Evolutionary conservation across 2,888 invertebrate genomes (phyloP), one percentile per base, ranked within the genome.

Genomic region (Miltochrista miniata): DNA sequence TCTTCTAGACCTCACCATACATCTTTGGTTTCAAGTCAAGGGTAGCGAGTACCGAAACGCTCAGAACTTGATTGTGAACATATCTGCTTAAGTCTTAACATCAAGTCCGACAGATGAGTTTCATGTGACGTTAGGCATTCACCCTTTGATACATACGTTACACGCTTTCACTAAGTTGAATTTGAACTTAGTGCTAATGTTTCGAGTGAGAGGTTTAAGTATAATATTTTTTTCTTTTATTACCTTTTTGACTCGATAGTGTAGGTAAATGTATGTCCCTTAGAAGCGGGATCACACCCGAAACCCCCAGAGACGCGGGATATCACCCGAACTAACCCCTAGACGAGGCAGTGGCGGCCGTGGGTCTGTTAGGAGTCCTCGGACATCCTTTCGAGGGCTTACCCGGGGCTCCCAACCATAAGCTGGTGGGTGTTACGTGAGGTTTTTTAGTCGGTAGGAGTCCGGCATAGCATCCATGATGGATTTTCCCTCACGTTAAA

Each of bases 221-320:
- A 86, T 84, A 90, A 93, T 24, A 24, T 24, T 93, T 93, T 93
- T 93, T 93, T 93, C 93, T 93, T 93, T 93, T 86, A 90, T 84
- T 82, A 81, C 82, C 73, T 68, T 67, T 82, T 74, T 69, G 67
- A n/a, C n/a, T n/a, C n/a, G n/a, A n/a, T n/a, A n/a, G n/a, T n/a
- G n/a, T n/a, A n/a, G n/a, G n/a, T n/a, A n/a, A n/a, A n/a, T n/a
- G n/a, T n/a, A n/a, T n/a, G n/a, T n/a, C n/a, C n/a, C n/a, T n/a
- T n/a, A n/a, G n/a, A n/a, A n/a, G n/a, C n/a, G n/a, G n/a, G n/a
- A n/a, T n/a, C n/a, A n/a, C n/a, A n/a, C n/a, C n/a, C n/a, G n/a
- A n/a, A n/a, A n/a, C n/a, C n/a, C n/a, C n/a, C n/a, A n/a, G n/a
- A n/a, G n/a, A n/a, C n/a, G n/a, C n/a, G n/a, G n/a, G n/a, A n/a